phyloP scores from a whole-genome alignment of 2,797 vertebrate species.

The Phylloscopus collybita region DNA sequence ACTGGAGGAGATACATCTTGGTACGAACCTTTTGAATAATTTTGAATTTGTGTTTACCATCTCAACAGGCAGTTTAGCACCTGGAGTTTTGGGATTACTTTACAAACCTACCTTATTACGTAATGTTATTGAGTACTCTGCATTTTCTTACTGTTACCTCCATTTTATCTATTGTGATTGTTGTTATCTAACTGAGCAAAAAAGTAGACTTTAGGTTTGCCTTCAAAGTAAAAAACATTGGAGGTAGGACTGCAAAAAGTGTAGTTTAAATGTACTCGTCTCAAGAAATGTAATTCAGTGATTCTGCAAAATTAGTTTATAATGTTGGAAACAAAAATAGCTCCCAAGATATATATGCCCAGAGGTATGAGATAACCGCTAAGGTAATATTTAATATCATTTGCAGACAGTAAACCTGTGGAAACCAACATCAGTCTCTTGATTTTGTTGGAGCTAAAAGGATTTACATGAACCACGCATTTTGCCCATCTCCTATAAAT shows the following conservation, averaged over 20 bases:
- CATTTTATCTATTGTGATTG: background rate
- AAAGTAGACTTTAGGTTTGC: background rate
- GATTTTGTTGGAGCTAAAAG: background rate
- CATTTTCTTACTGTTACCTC: background rate
- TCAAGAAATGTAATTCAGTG: background rate
- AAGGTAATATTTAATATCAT: background rate
- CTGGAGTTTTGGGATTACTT: background rate
- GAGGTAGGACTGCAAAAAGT: background rate
- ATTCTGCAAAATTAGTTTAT: background rate
- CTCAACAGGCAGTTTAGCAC: background rate
- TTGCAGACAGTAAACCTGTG: background rate
- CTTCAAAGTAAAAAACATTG: background rate
- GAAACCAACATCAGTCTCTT: background rate
- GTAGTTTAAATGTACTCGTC: background rate
- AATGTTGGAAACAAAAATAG: background rate
- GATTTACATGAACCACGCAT: background rate
- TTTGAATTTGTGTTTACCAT: background rate
- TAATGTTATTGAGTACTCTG: background rate
- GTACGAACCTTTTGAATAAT: background rate
- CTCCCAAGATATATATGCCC: background rate
- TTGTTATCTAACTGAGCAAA: background rate
- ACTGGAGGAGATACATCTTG: background rate
- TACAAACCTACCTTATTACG: background rate
- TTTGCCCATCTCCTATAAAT: background rate
- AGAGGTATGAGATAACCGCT: background rate